Evolutionary conservation across 2,888 invertebrate genomes (phyloP).

Genomic region (Eupithecia tripunctaria): DNA sequence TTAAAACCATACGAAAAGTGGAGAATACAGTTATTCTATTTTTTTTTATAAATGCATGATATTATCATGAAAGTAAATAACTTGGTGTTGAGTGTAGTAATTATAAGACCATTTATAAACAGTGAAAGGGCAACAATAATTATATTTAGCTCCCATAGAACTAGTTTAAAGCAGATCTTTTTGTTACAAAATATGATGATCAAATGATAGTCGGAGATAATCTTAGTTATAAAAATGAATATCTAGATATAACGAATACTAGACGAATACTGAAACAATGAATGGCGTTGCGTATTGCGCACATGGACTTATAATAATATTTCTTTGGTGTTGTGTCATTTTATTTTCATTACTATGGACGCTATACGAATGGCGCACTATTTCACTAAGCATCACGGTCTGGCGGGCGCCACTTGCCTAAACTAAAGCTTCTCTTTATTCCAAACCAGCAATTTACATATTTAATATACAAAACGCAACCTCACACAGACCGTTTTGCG

Average conservation of each 20-base stretch:
- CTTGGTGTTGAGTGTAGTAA: not conserved
- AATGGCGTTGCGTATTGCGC: conserved; percentile 73
- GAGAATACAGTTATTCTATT: conserved; percentile 7
- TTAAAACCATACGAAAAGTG: conserved; percentile 24
- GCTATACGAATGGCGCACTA: conserved; percentile 73
- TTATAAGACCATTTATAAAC: not conserved
- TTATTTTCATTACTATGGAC: conserved; percentile 72
- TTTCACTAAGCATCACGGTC: conserved; percentile 51
- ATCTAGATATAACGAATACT: conserved; percentile 64
- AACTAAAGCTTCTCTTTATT: conserved; percentile 44
- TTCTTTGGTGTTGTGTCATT: conserved; percentile 83
- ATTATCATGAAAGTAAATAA: not conserved
- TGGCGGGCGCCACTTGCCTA: conserved; percentile 49
- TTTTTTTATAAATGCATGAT: conserved; percentile 21
- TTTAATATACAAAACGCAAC: conserved; percentile 50
- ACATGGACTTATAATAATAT: conserved; percentile 73
- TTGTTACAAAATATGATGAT: conserved; percentile 16
- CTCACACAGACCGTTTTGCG: conserved; percentile 57
- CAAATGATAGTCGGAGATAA: conserved; percentile 7
- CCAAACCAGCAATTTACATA: conserved; percentile 48
- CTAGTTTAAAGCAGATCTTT: conserved; percentile 32
- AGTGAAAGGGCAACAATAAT: not conserved
- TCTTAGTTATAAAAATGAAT: conserved; percentile 42
- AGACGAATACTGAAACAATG: conserved; percentile 77
- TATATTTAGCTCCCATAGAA: not conserved